These are phyloP conservation scores for Schizothorax lantsangensis DNA, from an alignment of 2,797 vertebrate species.

Conservation along the genomic window DNA sequence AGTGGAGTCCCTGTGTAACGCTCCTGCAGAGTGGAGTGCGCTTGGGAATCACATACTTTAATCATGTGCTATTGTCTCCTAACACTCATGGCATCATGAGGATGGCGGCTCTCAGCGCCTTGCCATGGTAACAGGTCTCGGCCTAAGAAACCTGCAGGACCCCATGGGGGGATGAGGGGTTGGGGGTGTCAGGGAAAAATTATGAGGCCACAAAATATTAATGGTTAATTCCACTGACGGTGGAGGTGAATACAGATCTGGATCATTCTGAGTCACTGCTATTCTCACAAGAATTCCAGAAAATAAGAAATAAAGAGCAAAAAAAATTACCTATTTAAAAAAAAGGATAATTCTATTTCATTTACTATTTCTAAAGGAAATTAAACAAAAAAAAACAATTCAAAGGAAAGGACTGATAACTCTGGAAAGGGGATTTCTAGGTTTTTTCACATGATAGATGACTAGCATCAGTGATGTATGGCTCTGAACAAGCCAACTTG, in stretches of 20 bases:
- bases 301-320: background rate
- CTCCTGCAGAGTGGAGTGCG: background rate
- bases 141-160: slow-evolving; percentile 37
- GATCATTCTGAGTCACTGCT: background rate
- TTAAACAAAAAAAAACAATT: background rate
- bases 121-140: slow-evolving; percentile 43
- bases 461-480: background rate
- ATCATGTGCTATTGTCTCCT: slow-evolving; percentile 35
- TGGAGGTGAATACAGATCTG: background rate
- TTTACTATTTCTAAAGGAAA: background rate
- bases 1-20: background rate
- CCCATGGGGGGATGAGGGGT: background rate
- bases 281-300: background rate
- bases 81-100: background rate
- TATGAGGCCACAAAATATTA: slow-evolving; percentile 42
- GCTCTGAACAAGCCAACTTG: background rate
- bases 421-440: background rate
- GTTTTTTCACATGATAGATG: slow-evolving; percentile 5
- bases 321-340: no score
- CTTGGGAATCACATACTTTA: slow-evolving; percentile 23
- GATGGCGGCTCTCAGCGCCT: background rate
- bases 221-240: slow-evolving; percentile 24
- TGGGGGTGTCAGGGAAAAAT: slow-evolving; percentile 18
- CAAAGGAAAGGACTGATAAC: background rate
- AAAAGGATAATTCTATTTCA: background rate